Conservation (phyloP, 2,797 vertebrate genomes). For the Gymnoscopelus microlampas region DNA sequence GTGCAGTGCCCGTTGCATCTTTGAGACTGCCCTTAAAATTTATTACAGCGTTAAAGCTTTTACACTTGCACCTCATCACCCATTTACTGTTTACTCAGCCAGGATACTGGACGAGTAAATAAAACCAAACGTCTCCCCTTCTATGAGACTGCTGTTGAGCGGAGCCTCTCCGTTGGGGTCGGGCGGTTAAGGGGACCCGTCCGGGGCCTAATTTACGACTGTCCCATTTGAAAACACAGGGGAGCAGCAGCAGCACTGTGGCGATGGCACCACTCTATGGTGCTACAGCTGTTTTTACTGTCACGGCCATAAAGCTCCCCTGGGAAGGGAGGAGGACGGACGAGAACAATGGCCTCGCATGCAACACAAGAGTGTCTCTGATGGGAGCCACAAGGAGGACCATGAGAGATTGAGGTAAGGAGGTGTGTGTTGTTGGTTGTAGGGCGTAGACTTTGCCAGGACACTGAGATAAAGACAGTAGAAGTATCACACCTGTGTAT, state of each 20-base stretch:
- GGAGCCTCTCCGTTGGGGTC: slow-evolving; percentile 58
- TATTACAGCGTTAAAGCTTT: slow-evolving; percentile 49
- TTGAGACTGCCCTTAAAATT: slow-evolving; percentile 40
- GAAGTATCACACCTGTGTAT: slow-evolving; percentile 48
- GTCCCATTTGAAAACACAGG: slow-evolving; percentile 70
- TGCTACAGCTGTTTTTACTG: slow-evolving; percentile 82
- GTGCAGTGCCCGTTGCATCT: slow-evolving; percentile 6
- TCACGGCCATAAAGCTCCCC: slow-evolving; percentile 75
- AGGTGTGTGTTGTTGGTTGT: slow-evolving; percentile 18
- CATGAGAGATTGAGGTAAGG: slow-evolving; percentile 15
- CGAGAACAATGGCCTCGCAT: slow-evolving; percentile 58
- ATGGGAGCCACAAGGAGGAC: slow-evolving; percentile 26
- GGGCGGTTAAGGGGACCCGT: slow-evolving; percentile 63
- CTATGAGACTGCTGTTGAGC: slow-evolving; percentile 42
- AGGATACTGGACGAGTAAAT: slow-evolving; percentile 51
- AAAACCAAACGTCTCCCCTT: slow-evolving; percentile 51
- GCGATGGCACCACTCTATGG: slow-evolving; percentile 68
- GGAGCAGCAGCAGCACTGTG: slow-evolving; percentile 52
- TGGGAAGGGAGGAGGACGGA: slow-evolving; percentile 53
- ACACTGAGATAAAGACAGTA: slow-evolving; percentile 42
- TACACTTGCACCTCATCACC: slow-evolving; percentile 42
- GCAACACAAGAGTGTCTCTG: slow-evolving; percentile 20
- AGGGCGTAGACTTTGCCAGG: slow-evolving; percentile 31
- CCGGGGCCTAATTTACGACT: slow-evolving; percentile 67
- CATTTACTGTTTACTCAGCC: slow-evolving; percentile 48